Evolutionary conservation across 2,113 vertebrate genomes (phyloP).

Genomic region (Romanogobio albipinnatus): DNA sequence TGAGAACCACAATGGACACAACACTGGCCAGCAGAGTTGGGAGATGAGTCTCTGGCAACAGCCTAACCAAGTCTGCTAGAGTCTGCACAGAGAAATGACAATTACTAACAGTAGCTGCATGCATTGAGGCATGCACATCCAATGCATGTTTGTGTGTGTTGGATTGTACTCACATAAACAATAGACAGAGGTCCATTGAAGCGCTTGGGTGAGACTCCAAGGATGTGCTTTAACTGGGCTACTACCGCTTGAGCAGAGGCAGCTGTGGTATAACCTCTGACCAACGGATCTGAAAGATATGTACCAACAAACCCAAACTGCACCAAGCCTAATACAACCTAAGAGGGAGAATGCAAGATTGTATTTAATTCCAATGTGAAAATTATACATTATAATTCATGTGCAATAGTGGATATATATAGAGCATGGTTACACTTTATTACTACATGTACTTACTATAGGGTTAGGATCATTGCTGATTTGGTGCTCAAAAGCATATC

Average conservation of each 20-base stretch:
- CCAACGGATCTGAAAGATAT: constrained; percentile 92
- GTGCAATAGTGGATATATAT: background rate
- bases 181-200: constrained; percentile 82
- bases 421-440: too few species aligned
- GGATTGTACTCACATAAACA: constrained; percentile 82
- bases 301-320: constrained; percentile 95
- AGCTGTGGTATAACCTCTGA: constrained; percentile 91
- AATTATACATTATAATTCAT: background rate
- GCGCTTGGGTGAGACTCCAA: constrained; percentile 78
- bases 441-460: too few species aligned
- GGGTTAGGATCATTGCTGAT: too few species aligned
- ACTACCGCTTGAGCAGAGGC: constrained; percentile 86
- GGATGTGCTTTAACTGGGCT: constrained; percentile 90
- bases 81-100: constrained; percentile 73
- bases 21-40: constrained; percentile 82
- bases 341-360: constrained; percentile 15
- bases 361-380: background rate
- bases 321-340: constrained; percentile 88
- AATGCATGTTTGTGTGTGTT: background rate
- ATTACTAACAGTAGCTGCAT: background rate
- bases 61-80: constrained; percentile 80
- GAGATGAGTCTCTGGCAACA: constrained; percentile 79
- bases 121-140: background rate
- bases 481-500: too few species aligned
- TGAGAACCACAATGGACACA: constrained; percentile 81